Base-by-base conservation (phyloP, 2,888 invertebrate genomes). In the Dilophus febrilis region DNA sequence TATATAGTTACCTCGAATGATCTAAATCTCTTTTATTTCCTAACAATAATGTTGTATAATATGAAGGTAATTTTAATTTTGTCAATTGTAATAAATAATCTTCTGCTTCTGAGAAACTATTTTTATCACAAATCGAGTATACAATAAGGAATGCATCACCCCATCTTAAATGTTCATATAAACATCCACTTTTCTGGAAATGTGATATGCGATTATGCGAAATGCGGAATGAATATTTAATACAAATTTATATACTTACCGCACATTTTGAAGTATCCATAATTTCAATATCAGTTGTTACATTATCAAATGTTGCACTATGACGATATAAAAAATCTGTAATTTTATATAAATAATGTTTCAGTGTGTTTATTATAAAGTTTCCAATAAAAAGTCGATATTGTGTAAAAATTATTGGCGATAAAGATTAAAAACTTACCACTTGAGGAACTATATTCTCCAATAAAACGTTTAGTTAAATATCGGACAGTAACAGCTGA, bases 11-110 rank as follows among this genome's bases (percentile, higher is more conserved):
- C 79, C 82, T 75, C 48, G 78, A 74, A 65, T 81, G 77, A 64
- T 83, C 77, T 54, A 86, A 68, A 64, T 85, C 84, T 49, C 78
- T 66, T 64, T 83, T 84, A 61, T 84, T 86, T 43, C 82, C 85
- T 44, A 86, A 67, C 37, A 86, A 60, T 39, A 85, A 71, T 44
- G 79, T 75, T 38, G 84, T 81, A 47, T 78, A 76, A 55, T 80
- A 82, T 37, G 77, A 75, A 14, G 82, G 80, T 44, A 82, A 63
- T 51, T 82, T 74, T 35, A 80, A 70, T 53, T 79, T 70, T 45
- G 77, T 73, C 49, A 83, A 63, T 47, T 79, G 70, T 40, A 78
- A 77, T 47, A 83, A 59, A 18, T 80, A 67, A 49, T 77, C 77
- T 31, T 75, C 71, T 2, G 83, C 83, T 49, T 78, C 79, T 50